phyloP scores from a whole-genome alignment of 1,140 invertebrate genomes.

The Nasonia vitripennis region DNA sequence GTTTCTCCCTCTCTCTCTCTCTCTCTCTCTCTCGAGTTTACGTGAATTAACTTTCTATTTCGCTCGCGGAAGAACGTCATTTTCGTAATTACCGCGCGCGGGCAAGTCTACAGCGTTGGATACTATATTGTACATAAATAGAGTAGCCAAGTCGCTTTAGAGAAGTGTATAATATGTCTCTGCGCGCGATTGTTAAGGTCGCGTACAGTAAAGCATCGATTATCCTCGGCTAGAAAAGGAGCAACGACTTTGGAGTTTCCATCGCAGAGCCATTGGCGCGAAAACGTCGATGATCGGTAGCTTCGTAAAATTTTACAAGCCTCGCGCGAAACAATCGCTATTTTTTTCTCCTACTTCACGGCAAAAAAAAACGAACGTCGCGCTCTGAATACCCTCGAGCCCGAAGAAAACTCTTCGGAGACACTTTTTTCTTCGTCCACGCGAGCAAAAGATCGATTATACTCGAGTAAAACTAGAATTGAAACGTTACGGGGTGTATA shows the following conservation, averaged over 20 bases:
- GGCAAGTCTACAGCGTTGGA: neutral
- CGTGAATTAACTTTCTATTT: conserved; percentile 19
- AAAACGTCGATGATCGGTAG: neutral
- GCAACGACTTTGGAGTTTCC: neutral
- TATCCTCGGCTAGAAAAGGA: no score
- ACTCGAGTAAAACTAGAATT: neutral
- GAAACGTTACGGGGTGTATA: neutral
- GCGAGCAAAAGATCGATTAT: neutral
- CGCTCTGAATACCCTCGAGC: conserved; percentile 21
- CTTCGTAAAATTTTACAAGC: conserved; percentile 9
- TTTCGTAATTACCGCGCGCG: neutral
- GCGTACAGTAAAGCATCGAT: no score
- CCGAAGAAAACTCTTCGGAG: neutral
- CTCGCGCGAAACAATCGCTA: neutral
- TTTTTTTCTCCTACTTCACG: neutral
- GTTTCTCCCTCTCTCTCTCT: neutral
- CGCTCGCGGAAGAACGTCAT: neutral
- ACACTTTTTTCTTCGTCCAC: conserved; percentile 8
- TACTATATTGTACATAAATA: no score
- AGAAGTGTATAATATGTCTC: no score
- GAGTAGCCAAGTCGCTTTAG: no score
- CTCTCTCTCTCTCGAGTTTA: neutral
- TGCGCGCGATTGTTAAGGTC: neutral
- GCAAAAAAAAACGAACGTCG: neutral
- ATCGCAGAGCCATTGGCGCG: neutral